A percentile compares a stretch with the other conserved stretches of the same genome.
phyloP scores from a whole-genome alignment of 1,140 invertebrate genomes.

The Zaprionus gabonicus region DNA sequence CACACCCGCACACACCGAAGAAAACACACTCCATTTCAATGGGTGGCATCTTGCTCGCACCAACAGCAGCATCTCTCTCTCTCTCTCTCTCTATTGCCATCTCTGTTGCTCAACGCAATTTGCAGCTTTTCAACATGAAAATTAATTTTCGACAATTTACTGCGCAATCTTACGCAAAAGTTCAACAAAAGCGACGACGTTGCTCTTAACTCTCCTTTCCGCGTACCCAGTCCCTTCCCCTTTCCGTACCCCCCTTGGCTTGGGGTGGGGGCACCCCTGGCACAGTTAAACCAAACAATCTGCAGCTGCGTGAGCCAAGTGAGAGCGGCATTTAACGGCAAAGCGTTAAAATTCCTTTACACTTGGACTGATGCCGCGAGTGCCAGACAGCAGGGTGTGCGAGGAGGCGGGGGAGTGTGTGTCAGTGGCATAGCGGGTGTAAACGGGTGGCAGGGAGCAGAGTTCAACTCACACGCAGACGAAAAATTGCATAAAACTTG shows the following conservation, averaged over 20 bases:
- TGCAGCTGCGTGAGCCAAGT: conserved; percentile 52
- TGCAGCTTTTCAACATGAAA: conserved; percentile 82
- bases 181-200: conserved; percentile 73
- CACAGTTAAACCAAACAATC: conserved; percentile 76
- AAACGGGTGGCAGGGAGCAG: background rate
- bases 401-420: conserved; percentile 3
- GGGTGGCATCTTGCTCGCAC: background rate
- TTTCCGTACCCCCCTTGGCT: no score
- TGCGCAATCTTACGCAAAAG: conserved; percentile 83
- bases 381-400: conserved; percentile 17
- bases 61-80: background rate
- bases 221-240: no score
- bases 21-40: conserved; percentile 2
- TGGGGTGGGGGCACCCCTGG: conserved; percentile 7
- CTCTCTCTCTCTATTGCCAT: conserved; percentile 12
- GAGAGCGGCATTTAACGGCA: conserved; percentile 62
- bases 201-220: conserved; percentile 41
- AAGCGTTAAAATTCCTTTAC: conserved; percentile 81
- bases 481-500: conserved; percentile 64
- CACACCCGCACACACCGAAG: background rate
- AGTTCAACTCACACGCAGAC: conserved; percentile 11
- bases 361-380: conserved; percentile 65
- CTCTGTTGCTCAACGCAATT: conserved; percentile 57
- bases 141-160: conserved; percentile 83
- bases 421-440: background rate